Percentiles rank a stretch among this genome's conserved stretches.
Evolutionary conservation across 2,797 vertebrate species (phyloP).

Genomic region (Enteromius mattozi): DNA sequence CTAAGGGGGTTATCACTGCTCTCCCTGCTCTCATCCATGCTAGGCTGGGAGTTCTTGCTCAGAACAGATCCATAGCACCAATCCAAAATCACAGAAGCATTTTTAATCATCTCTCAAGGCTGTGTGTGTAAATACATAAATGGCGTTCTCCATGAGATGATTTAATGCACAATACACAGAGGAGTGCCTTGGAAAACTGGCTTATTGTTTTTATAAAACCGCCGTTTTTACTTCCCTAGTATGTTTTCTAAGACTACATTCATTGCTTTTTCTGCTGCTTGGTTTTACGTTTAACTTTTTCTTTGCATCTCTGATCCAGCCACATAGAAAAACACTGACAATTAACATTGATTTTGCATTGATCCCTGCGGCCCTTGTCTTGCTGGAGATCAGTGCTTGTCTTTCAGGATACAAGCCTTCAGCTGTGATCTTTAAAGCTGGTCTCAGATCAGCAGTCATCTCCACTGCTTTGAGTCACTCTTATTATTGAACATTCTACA

Average conservation of each 20-base stretch:
- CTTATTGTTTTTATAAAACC: neutral
- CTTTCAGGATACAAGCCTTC: constrained; percentile 32
- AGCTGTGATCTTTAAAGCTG: constrained; percentile 42
- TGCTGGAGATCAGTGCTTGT: constrained; percentile 33
- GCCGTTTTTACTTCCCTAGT: neutral
- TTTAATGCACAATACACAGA: neutral
- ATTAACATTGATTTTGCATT: constrained; percentile 45
- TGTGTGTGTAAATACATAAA: neutral
- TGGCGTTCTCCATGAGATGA: neutral
- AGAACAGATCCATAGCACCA: neutral
- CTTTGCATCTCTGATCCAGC: constrained; percentile 12
- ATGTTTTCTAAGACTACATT: neutral
- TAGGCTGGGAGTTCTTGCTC: neutral
- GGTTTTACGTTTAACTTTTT: neutral
- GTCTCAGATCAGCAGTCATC: constrained; percentile 39
- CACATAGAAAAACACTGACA: constrained; percentile 40
- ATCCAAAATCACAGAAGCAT: neutral
- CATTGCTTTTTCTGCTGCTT: neutral
- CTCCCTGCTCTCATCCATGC: neutral
- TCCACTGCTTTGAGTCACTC: neutral
- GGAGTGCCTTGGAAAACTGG: neutral
- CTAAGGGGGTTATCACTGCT: neutral
- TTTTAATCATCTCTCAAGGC: constrained; percentile 14
- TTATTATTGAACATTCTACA: constrained; percentile 38
- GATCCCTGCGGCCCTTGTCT: constrained; percentile 35